Base-by-base conservation (phyloP, 2,888 invertebrate genomes). In the Drosophila maculinotata region DNA sequence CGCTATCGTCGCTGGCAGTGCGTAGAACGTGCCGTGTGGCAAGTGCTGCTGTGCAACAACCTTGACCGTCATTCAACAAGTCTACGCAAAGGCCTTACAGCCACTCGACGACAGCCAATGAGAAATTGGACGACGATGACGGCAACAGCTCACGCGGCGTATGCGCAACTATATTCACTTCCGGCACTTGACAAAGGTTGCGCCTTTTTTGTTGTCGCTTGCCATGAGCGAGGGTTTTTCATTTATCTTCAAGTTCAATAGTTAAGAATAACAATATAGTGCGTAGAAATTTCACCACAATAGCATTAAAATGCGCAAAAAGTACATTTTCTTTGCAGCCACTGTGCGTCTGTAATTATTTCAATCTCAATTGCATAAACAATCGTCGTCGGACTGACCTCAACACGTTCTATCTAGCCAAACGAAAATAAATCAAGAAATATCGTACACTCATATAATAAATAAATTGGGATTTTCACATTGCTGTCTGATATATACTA, bases 221-320 rank as follows among this genome's bases (percentile, higher is more conserved):
- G 52, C 57, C 52, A 58, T 15, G 41, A 10, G 41, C 52, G 71
- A 48, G 49, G 51, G 56, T 25, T 51, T 75, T 70, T 44, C 51
- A 64, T 69, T 75, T 59, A 82, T 76, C 83, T 70, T 76, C 79
- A 87, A 82, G 88, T 75, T 62, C 88, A 69, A 45, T 51, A 52
- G 67, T 33, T 45, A 47, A 58, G 51, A 51, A 54, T 33, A 41
- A 52, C 26, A 35, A 35, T 7, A 28, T 9, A 35, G 59, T 76
- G 68, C 75, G 81, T 87, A 82, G 83, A 73, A 87, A 80, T 83
- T 88, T 83, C 83, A 84, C 84, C 79, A 75, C 56, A 76, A 54
- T 41, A 64, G 45, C 45, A 47, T 44, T 59, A 38, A 59, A 39
- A 59, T 68, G 44, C 48, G 30, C 26, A 30, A 38, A 45, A 15